Conservation (phyloP, 1,140 invertebrate genomes). For the Gonatopus flavifemur region DNA sequence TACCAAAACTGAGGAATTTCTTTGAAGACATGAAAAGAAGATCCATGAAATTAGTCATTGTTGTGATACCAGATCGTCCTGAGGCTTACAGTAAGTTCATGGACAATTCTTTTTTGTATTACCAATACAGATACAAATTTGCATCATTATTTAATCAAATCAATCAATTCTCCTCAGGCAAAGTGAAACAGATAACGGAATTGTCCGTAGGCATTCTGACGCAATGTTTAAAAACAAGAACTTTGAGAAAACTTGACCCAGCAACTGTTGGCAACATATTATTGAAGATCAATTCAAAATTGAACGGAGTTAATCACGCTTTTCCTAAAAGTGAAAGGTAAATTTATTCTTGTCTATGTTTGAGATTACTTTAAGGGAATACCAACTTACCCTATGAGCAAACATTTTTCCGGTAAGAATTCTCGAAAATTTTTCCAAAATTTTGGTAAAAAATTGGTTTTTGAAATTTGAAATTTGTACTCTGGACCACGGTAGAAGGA, state of each 20-base stretch:
- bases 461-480: too few relatives aligned
- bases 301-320: slow-evolving; percentile 80
- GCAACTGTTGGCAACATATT: slow-evolving; percentile 72
- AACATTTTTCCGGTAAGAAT: too few relatives aligned
- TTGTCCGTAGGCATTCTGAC: slow-evolving; percentile 74
- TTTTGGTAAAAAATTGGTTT: too few relatives aligned
- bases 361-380: not conserved
- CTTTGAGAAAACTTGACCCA: slow-evolving; percentile 52
- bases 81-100: slow-evolving; percentile 52
- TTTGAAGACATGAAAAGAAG: slow-evolving; percentile 29
- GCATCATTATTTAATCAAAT: not conserved
- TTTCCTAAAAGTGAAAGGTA: slow-evolving; percentile 44
- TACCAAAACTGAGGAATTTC: slow-evolving; percentile 6
- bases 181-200: slow-evolving; percentile 77
- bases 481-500: too few relatives aligned
- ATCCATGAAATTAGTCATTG: slow-evolving; percentile 56
- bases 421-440: too few relatives aligned
- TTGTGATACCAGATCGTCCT: slow-evolving; percentile 56
- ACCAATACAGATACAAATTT: slow-evolving; percentile 5
- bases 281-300: slow-evolving; percentile 82
- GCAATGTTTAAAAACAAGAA: slow-evolving; percentile 75
- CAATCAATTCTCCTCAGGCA: slow-evolving; percentile 24
- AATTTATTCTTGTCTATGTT: slow-evolving; percentile 1
- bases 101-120: slow-evolving; percentile 8
- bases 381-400: too few relatives aligned